A percentile compares a stretch with the other conserved stretches of the same genome.
These are phyloP conservation scores for human (Homo sapiens) DNA, from an alignment of 2,113 vertebrate genomes.

Conservation along the genomic window DNA sequence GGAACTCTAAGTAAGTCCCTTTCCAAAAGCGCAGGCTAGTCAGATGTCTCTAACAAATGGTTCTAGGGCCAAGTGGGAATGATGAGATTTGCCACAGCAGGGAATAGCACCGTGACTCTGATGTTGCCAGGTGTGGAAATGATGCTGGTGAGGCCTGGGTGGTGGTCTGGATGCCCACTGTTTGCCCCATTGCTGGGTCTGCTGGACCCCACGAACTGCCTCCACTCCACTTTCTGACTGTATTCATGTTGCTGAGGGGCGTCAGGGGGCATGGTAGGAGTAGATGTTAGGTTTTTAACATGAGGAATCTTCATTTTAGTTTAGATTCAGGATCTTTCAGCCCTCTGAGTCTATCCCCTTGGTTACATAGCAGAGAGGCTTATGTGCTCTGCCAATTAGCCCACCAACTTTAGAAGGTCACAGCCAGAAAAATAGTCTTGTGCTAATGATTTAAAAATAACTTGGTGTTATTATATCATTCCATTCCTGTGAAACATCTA, in stretches of 20 bases:
- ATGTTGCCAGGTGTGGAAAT: not conserved
- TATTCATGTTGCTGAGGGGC: not conserved
- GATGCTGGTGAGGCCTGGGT: not conserved
- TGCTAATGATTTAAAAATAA: not conserved
- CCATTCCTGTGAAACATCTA: not conserved
- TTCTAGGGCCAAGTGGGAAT: not conserved
- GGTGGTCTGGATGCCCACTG: not conserved
- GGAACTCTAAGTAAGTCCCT: not conserved
- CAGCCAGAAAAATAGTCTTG: not conserved
- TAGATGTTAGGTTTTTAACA: not conserved
- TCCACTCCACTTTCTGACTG: rapidly evolving
- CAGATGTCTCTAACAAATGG: not conserved
- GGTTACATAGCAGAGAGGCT: not conserved
- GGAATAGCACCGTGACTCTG: rapidly evolving
- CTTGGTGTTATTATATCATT: not conserved
- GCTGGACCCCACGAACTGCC: not conserved
- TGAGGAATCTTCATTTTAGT: not conserved
- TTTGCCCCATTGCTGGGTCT: not conserved
- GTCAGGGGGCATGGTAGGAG: rapidly evolving
- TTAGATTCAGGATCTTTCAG: not conserved
- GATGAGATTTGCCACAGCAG: not conserved
- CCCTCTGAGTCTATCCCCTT: not conserved
- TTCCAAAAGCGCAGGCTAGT: not conserved
- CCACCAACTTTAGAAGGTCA: not conserved
- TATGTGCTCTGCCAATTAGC: not conserved